A percentile compares a stretch with the other conserved stretches of the same genome.
Conservation (phyloP, 2,888 invertebrate species). For the Phania funesta region DNA sequence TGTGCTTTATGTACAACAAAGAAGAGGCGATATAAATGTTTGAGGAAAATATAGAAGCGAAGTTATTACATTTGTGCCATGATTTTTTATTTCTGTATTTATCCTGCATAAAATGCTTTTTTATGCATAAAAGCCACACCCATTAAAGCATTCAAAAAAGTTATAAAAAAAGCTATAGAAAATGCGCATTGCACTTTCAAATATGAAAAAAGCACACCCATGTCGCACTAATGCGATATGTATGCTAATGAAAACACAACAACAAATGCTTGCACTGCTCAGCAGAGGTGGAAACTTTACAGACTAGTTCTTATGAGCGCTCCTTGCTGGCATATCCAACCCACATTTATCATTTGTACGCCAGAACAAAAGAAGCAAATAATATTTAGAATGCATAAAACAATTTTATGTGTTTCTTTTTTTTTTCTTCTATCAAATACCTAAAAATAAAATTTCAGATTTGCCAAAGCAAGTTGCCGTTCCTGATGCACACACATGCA, state of each 20-base stretch:
- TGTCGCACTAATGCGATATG: slow-evolving; percentile 49
- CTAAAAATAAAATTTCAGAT: not conserved
- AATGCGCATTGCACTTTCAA: slow-evolving; percentile 64
- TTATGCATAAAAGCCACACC: slow-evolving; percentile 70
- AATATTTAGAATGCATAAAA: too few species aligned
- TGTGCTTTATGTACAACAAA: slow-evolving; percentile 25
- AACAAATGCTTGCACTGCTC: slow-evolving; percentile 47
- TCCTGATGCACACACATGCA: slow-evolving; percentile 45
- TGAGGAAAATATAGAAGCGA: slow-evolving; percentile 10
- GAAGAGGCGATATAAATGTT: slow-evolving; percentile 13
- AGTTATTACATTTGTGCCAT: slow-evolving; percentile 34
- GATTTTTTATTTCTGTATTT: not conserved
- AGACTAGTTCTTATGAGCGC: not conserved
- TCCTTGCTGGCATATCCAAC: not conserved
- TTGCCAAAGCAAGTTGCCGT: not conserved
- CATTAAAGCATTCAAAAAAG: slow-evolving; percentile 63
- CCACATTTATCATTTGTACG: not conserved
- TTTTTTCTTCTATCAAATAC: not conserved
- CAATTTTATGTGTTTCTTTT: too few species aligned
- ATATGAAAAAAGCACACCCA: slow-evolving; percentile 26
- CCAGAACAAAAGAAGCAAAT: not conserved
- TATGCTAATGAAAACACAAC: slow-evolving; percentile 62
- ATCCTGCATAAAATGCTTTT: slow-evolving; percentile 46
- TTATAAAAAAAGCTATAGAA: slow-evolving; percentile 47
- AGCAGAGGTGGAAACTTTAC: slow-evolving; percentile 23